Evolutionary conservation across 2,888 invertebrate genomes (phyloP).

Genomic region (Agrochola litura): DNA sequence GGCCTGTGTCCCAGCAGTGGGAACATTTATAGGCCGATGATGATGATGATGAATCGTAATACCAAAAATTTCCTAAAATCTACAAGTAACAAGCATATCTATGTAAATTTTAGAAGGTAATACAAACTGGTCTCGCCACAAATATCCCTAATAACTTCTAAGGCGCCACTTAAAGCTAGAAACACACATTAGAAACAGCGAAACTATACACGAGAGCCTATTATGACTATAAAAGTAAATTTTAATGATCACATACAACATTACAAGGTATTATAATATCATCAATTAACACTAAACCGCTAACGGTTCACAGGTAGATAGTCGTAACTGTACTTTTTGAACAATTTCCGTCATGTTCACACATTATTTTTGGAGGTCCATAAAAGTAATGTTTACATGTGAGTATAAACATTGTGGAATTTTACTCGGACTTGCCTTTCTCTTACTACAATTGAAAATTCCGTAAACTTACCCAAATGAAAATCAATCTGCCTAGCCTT

Average conservation of each 20-base stretch:
- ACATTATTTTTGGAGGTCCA: constrained; percentile 51
- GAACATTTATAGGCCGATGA: too few species aligned
- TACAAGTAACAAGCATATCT: background rate
- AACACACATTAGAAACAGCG: constrained; percentile 29
- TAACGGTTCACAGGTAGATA: constrained; percentile 57
- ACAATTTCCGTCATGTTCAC: constrained; percentile 62
- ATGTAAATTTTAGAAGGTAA: background rate
- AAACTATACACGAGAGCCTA: constrained; percentile 26
- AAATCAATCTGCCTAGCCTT: too few species aligned
- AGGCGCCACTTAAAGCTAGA: constrained; percentile 28
- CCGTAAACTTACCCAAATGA: background rate
- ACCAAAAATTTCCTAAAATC: background rate
- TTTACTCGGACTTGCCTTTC: constrained; percentile 40
- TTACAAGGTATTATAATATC: constrained; percentile 66
- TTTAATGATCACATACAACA: constrained; percentile 55
- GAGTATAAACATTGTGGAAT: constrained; percentile 26
- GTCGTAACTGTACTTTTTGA: constrained; percentile 62
- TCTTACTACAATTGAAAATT: constrained; percentile 23
- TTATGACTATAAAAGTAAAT: constrained; percentile 58
- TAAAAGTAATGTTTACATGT: constrained; percentile 52
- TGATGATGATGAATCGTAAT: too few species aligned
- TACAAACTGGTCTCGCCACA: constrained; percentile 12
- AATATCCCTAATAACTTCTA: constrained; percentile 21
- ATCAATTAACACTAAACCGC: constrained; percentile 67
- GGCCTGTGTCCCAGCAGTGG: too few species aligned